Evolutionary conservation across 2,113 vertebrate genomes (phyloP).

Genomic region (Hirundichthys speculiger): DNA sequence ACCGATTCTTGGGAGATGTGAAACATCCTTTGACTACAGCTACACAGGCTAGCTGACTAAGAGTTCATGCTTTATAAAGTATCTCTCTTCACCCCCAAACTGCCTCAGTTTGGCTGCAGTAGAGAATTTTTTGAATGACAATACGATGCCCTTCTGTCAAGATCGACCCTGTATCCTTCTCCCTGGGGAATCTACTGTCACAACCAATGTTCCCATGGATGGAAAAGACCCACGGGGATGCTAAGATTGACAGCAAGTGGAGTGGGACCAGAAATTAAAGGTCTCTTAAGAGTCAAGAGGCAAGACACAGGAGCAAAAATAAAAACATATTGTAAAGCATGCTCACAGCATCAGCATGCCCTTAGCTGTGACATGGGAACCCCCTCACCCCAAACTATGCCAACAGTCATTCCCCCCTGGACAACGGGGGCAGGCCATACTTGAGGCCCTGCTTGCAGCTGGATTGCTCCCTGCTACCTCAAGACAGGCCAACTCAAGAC

Average conservation of each 20-base stretch:
- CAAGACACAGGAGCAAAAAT: slow-evolving; percentile 50
- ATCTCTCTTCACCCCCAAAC: neutral
- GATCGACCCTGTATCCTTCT: slow-evolving; percentile 29
- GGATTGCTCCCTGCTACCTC: slow-evolving; percentile 47
- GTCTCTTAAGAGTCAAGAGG: slow-evolving; percentile 66
- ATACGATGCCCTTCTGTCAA: slow-evolving; percentile 49
- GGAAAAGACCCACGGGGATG: slow-evolving; percentile 55
- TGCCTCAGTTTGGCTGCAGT: slow-evolving; percentile 16
- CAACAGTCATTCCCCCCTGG: slow-evolving; percentile 45
- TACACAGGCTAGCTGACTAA: slow-evolving; percentile 2
- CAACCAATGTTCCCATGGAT: slow-evolving; percentile 73
- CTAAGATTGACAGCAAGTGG: slow-evolving; percentile 66
- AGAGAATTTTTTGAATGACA: slow-evolving; percentile 16
- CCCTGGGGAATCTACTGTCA: slow-evolving; percentile 55
- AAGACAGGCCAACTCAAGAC: slow-evolving; percentile 52
- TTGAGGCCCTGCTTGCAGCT: slow-evolving; percentile 48
- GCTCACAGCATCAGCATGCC: slow-evolving; percentile 45
- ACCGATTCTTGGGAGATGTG: slow-evolving; percentile 33
- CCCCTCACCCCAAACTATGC: slow-evolving; percentile 45
- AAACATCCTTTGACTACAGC: slow-evolving; percentile 49
- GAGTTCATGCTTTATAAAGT: slow-evolving; percentile 7
- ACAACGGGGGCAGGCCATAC: slow-evolving; percentile 44
- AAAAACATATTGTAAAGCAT: slow-evolving; percentile 66
- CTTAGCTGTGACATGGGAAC: slow-evolving; percentile 67
- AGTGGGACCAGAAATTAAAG: slow-evolving; percentile 62